phyloP scores from a whole-genome alignment of 2,888 invertebrate species.

The Pheosia tremula region DNA sequence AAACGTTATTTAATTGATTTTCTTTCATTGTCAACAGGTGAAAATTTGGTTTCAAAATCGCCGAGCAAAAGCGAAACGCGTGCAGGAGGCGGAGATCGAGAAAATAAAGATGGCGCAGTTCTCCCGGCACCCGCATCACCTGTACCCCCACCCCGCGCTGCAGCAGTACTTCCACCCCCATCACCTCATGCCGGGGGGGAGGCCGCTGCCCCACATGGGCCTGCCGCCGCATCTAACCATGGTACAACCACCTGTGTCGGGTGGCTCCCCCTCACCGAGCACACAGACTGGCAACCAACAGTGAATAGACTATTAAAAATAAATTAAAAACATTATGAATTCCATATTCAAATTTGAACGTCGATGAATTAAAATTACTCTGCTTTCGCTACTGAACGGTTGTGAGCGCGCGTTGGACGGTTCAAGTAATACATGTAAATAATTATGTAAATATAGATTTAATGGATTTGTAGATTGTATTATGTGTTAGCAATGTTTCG shows the following conservation, averaged over 20 bases:
- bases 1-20: no score
- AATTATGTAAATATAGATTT: slow-evolving; percentile 55
- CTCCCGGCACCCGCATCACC: slow-evolving; percentile 85
- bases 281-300: slow-evolving; percentile 60
- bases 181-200: slow-evolving; percentile 83
- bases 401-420: slow-evolving; percentile 24
- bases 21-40: slow-evolving; percentile 84
- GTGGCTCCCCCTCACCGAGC: slow-evolving; percentile 72
- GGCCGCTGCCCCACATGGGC: slow-evolving; percentile 77
- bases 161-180: slow-evolving; percentile 87
- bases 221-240: slow-evolving; percentile 74
- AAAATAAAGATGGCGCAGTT: slow-evolving; percentile 94
- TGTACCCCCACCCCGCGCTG: slow-evolving; percentile 84
- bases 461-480: slow-evolving; percentile 10
- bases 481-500: slow-evolving; percentile 34
- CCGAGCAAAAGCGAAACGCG: slow-evolving; percentile 97
- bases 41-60: slow-evolving; percentile 98
- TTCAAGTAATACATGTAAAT: slow-evolving; percentile 50
- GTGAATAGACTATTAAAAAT: slow-evolving; percentile 38
- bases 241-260: slow-evolving; percentile 75
- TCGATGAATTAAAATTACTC: slow-evolving; percentile 10
- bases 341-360: slow-evolving; percentile 3
- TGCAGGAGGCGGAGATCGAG: slow-evolving; percentile 99
- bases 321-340: slow-evolving; percentile 14
- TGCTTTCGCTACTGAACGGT: slow-evolving; percentile 35